Conservation (phyloP, 2,113 vertebrate species). For the Sterrhoptilus dennistouni region DNA sequence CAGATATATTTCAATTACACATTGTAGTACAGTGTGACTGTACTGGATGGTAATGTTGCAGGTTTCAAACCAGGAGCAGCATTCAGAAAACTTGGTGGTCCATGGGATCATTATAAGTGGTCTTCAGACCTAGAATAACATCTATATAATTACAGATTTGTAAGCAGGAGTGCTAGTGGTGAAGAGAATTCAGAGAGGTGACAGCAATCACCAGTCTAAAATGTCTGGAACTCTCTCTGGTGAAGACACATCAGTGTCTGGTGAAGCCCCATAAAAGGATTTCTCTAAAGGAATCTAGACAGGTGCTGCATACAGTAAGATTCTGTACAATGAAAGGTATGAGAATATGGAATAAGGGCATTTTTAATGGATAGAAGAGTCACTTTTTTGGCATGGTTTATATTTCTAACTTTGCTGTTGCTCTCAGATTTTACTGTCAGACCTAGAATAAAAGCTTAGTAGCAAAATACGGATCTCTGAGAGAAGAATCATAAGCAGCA, state of each 20-base stretch:
- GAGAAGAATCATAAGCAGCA: not conserved
- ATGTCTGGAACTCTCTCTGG: not conserved
- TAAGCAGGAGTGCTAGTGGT: not conserved
- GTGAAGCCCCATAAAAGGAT: not conserved
- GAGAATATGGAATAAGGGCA: not conserved
- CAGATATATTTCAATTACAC: not conserved
- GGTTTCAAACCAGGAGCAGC: not conserved
- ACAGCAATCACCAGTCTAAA: not conserved
- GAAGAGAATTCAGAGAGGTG: not conserved
- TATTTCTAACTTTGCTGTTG: not conserved
- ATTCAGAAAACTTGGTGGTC: not conserved
- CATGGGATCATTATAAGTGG: fast-evolving
- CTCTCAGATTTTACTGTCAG: not conserved
- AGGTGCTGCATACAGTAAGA: not conserved
- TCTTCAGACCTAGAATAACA: not conserved
- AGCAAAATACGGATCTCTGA: not conserved
- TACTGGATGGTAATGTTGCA: not conserved
- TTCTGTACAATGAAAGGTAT: not conserved
- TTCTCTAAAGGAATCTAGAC: not conserved
- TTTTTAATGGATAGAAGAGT: not conserved
- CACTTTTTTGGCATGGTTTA: not conserved
- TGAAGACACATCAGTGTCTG: not conserved
- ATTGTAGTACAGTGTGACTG: not conserved
- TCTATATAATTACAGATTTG: not conserved
- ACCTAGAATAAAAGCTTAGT: not conserved